Conservation (phyloP, 2,797 vertebrate genomes). For the Pagetopsis macropterus region DNA sequence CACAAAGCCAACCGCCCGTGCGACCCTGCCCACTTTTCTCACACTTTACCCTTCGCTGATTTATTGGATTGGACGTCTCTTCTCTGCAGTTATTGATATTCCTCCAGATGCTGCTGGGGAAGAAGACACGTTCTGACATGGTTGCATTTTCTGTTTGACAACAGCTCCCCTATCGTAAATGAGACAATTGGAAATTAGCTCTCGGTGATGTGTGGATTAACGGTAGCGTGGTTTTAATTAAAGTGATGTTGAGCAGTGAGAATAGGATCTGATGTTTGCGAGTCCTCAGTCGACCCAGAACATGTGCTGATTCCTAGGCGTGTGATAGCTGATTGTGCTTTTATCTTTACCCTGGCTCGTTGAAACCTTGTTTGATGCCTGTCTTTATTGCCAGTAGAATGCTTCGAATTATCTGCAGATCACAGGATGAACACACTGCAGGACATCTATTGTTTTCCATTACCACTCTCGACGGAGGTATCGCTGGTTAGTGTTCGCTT, state of each 20-base stretch:
- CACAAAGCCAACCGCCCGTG: constrained; percentile 54
- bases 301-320: constrained; percentile 43
- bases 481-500: constrained; percentile 8
- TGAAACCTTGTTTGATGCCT: constrained; percentile 23
- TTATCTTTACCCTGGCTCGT: constrained; percentile 42
- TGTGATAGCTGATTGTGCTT: constrained; percentile 46
- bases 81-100: constrained; percentile 38
- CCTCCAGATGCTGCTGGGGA: constrained; percentile 48
- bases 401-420: constrained; percentile 39
- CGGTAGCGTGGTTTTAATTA: constrained; percentile 47
- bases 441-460: constrained; percentile 3
- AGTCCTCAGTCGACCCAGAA: constrained; percentile 44
- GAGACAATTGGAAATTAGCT: constrained; percentile 20
- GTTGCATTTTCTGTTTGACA: constrained; percentile 21
- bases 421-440: constrained; percentile 18
- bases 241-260: constrained; percentile 28
- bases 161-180: constrained; percentile 11
- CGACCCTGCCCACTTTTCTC: constrained; percentile 64
- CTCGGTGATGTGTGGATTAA: constrained; percentile 39
- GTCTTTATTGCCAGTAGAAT: constrained; percentile 31
- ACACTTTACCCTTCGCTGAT: constrained; percentile 50
- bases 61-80: constrained; percentile 39
- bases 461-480: background rate
- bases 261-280: constrained; percentile 38
- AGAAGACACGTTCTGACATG: constrained; percentile 23